These are phyloP conservation scores for Falcaria lacertinaria DNA, from an alignment of 2,888 invertebrate genomes.

Conservation along the genomic window DNA sequence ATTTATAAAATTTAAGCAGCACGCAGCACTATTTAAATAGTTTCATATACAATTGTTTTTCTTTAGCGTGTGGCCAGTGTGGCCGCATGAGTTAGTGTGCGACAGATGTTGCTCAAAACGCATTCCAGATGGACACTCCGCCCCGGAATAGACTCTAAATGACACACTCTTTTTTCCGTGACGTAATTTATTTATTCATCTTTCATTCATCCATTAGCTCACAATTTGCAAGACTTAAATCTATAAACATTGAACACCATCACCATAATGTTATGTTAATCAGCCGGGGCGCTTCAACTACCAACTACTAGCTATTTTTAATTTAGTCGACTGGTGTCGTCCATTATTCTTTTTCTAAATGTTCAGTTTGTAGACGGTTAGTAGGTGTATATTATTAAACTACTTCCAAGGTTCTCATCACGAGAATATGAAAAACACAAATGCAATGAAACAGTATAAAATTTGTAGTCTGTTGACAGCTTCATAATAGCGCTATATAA, in stretches of 20 bases:
- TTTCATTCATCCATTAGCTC: slow-evolving; percentile 2
- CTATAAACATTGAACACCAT: neutral
- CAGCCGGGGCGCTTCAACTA: neutral
- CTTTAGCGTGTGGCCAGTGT: slow-evolving; percentile 9
- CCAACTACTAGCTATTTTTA: no score
- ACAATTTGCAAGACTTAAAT: slow-evolving; percentile 1
- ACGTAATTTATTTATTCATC: slow-evolving; percentile 2
- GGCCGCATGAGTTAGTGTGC: slow-evolving; percentile 53
- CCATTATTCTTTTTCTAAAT: no score
- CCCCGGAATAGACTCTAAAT: slow-evolving; percentile 49
- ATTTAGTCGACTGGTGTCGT: no score
- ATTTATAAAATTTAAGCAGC: neutral
- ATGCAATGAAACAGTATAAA: no score
- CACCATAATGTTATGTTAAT: neutral
- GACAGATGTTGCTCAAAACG: slow-evolving; percentile 55
- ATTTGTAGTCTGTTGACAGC: no score
- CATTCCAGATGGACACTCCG: slow-evolving; percentile 45
- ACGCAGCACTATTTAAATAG: slow-evolving; percentile 1
- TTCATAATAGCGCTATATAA: no score
- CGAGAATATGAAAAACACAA: no score
- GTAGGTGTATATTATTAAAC: no score
- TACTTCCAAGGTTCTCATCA: no score
- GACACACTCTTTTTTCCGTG: slow-evolving; percentile 27
- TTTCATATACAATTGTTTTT: slow-evolving; percentile 16
- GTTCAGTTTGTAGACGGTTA: no score